Base-by-base conservation (phyloP, 2,888 invertebrate genomes). In the Apamea sordens region DNA sequence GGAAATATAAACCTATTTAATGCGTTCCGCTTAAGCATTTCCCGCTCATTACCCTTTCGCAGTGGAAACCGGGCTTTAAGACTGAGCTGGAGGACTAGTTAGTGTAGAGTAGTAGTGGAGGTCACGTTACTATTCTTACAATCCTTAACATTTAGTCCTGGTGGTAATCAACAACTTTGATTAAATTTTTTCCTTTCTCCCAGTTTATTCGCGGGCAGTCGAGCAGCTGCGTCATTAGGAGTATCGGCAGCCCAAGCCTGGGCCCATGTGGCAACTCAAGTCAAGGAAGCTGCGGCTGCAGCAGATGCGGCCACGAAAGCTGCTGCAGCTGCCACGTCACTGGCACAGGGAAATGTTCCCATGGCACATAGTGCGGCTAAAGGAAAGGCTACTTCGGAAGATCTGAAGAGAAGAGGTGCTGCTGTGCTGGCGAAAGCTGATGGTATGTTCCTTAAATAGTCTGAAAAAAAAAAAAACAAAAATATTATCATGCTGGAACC, bases 191-290 rank as follows among this genome's bases (percentile, higher is more conserved):
- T 59, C 24, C 0, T 64, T 18, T 44, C 36, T 56, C 13, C 1
- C 89, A 98, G 98, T 83, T 92, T 98, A 79, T 98, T 98, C 92
- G 97, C 97, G 67, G 97, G 97, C 63, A 97, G 98, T 0, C 97
- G 98, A 87, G 97, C 98, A 80, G 98, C 98, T 76, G 98, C 99
- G 1, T 97, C 98, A 0, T 97, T 98, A 76, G 98, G 98, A 36
- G 97, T 99, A 75, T 94, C 97, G 18, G 97, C 97, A 64, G 98
- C 98, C 0, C 97, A 96, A 87, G 95, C 97, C 56, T 97, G 98
- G 89, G 97, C 98, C 0, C 94, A 94, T 65, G 97, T 98, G 84
- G 98, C 98, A 0, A 96, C 95, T 61, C 93, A 93, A 5, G 96
- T 94, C 87, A 97, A 91, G 47, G 96, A 90, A 74, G 95, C 97